These are phyloP conservation scores for Homarus americanus DNA, from an alignment of 1,140 invertebrate genomes.

Conservation along the genomic window DNA sequence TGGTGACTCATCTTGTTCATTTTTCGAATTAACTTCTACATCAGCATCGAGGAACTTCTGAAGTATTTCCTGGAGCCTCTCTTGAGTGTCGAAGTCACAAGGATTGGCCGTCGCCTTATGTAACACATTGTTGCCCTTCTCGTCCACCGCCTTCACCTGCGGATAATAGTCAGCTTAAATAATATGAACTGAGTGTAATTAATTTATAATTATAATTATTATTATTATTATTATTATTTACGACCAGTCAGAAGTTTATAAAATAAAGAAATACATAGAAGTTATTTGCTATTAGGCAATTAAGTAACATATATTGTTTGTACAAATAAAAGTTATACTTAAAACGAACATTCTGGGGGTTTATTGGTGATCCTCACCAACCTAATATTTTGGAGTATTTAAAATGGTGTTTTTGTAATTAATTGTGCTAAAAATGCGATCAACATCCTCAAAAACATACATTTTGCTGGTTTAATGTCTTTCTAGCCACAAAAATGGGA, in stretches of 20 bases:
- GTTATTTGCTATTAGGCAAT: too few species aligned
- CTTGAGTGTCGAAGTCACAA: not conserved
- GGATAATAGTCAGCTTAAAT: not conserved
- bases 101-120: not conserved
- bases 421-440: too few species aligned
- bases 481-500: too few species aligned
- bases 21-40: slow-evolving; percentile 33
- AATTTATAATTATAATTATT: not conserved
- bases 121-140: slow-evolving; percentile 8
- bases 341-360: too few species aligned
- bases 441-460: too few species aligned
- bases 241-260: not conserved
- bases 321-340: too few species aligned
- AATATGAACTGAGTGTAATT: too few species aligned
- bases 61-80: not conserved
- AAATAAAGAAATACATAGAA: too few species aligned
- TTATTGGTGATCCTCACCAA: too few species aligned
- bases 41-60: slow-evolving; percentile 29
- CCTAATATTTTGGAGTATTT: too few species aligned
- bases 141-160: slow-evolving; percentile 3
- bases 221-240: not conserved
- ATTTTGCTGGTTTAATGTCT: too few species aligned
- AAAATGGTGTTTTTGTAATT: too few species aligned
- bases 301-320: not conserved
- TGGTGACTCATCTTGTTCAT: slow-evolving; percentile 37